Evolutionary conservation across 1,140 invertebrate species (phyloP), one percentile per base, ranked within the genome.

Genomic region (Arctopsyche grandis): DNA sequence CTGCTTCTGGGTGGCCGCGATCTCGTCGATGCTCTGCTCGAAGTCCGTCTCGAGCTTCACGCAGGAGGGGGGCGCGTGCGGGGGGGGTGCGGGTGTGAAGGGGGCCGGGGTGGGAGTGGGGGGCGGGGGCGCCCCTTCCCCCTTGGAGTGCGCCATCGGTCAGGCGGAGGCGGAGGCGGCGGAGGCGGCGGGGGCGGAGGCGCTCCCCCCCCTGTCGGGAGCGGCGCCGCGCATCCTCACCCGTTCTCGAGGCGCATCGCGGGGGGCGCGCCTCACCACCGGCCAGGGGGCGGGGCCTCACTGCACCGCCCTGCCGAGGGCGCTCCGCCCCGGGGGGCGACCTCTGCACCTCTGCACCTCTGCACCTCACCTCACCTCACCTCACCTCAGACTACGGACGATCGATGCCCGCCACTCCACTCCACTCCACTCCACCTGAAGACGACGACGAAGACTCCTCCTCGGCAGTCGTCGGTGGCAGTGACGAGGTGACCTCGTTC

Each of bases 41-140:
- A 89, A 89, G 80, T 89, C 88, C 56, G 88, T 89, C 83, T 88
- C 86, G 66, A 88, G 85, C 74, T 88, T 87, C 29, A 88, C 85
- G 81, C 85, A 44, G 4, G 26, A 3, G 14, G 14, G 85, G 82
- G 63, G 81, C 85, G 81, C 63, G 81, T 81, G 44, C 87, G 87
- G 63, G 87, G 86, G 84, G 87, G 63, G 87, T 86, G 84, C 87
- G 86, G 82, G 88, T 88, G 80, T 86, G 86, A 82, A 88, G 86
- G 79, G 84, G 84, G 83, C 87, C 85, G 56, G 38, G 38, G 3
- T 24, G 22, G 10, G 12, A 12, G 4, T 4, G 48, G 52, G 75
- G 29, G 48, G 26, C 26, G 29, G n/a, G 44, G 16, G 56, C 26
- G 19, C 71, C 48, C 52, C 71, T 9, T 75, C 71, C 19, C 48